Evolutionary conservation across 2,888 invertebrate genomes (phyloP).

Genomic region (Ormia ochracea): DNA sequence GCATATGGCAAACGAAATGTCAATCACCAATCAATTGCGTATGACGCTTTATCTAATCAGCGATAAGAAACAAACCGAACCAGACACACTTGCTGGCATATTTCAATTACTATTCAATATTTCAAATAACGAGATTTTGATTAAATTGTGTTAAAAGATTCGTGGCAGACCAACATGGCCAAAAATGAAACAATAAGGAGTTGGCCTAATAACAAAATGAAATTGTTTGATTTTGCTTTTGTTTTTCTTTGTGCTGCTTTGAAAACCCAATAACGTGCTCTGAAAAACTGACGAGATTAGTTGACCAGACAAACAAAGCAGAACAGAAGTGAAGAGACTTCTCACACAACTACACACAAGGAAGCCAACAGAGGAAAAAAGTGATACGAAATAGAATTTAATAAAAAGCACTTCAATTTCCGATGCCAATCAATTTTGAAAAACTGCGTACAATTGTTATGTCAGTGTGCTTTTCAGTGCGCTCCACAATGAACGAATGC

Average conservation of each 20-base stretch:
- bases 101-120: slow-evolving; percentile 26
- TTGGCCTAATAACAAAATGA: slow-evolving; percentile 61
- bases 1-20: slow-evolving; percentile 40
- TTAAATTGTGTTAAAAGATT: slow-evolving; percentile 56
- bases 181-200: slow-evolving; percentile 31
- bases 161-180: slow-evolving; percentile 47
- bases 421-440: slow-evolving; percentile 69
- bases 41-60: slow-evolving; percentile 29
- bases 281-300: slow-evolving; percentile 11
- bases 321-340: slow-evolving; percentile 11
- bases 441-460: slow-evolving; percentile 24
- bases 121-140: slow-evolving; percentile 45
- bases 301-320: neutral
- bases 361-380: slow-evolving; percentile 54
- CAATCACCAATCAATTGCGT: slow-evolving; percentile 56
- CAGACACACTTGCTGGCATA: slow-evolving; percentile 8
- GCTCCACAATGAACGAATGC: neutral
- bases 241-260: slow-evolving; percentile 24
- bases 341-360: slow-evolving; percentile 58
- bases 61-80: neutral
- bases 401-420: slow-evolving; percentile 72
- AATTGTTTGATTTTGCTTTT: slow-evolving; percentile 52
- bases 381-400: slow-evolving; percentile 58
- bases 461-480: neutral
- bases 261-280: slow-evolving; percentile 30